phyloP scores from a whole-genome alignment of 2,113 vertebrate genomes.

The Mesembrinibis cayennensis region DNA sequence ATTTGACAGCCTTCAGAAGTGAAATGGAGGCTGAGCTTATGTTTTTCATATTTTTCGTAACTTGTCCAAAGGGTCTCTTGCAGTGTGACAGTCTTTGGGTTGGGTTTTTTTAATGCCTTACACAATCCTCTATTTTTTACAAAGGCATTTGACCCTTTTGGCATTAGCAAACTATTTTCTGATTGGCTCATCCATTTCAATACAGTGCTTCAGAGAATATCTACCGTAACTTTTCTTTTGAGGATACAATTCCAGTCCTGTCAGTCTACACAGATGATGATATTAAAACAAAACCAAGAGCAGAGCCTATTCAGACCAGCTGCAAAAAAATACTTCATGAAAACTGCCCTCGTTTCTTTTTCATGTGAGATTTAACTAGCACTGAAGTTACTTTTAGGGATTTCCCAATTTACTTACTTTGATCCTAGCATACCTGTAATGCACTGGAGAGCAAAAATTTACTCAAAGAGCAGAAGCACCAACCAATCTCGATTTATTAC shows the following conservation, averaged over 20 bases:
- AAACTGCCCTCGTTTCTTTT: not conserved
- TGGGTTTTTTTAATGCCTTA: not conserved
- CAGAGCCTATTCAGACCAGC: not conserved
- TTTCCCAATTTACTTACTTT: not conserved
- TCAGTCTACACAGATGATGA: not conserved
- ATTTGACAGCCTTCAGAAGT: not conserved
- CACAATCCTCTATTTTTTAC: not conserved
- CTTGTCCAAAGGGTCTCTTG: not conserved
- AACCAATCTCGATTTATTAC: not conserved
- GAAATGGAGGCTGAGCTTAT: not conserved
- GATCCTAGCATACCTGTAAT: not conserved
- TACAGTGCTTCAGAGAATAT: not conserved
- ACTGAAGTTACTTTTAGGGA: not conserved
- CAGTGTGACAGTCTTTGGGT: not conserved
- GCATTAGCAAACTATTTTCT: not conserved
- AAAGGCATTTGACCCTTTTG: not conserved
- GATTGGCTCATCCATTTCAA: not conserved
- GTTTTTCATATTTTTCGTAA: not conserved
- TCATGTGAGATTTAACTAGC: not conserved
- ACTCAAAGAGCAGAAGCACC: not conserved
- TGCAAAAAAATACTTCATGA: not conserved
- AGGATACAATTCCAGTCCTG: not conserved
- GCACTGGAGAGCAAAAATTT: not conserved
- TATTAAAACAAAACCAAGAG: not conserved
- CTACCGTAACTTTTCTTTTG: not conserved